These are phyloP conservation scores for Ataeniobius toweri DNA, from an alignment of 2,797 vertebrate genomes.

Conservation along the genomic window DNA sequence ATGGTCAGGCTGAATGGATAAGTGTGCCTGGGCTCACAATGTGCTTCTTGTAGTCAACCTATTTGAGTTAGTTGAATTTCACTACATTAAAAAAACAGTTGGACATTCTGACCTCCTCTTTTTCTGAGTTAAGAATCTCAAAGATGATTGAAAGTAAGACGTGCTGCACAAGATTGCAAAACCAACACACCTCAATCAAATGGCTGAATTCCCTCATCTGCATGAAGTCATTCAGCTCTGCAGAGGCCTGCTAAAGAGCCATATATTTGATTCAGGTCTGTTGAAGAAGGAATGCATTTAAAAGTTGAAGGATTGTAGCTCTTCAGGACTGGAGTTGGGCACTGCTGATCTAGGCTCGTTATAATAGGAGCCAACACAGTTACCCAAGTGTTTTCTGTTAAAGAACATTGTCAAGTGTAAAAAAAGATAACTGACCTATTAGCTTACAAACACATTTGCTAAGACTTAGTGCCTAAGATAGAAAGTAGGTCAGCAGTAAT, in stretches of 20 bases:
- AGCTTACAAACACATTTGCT: background rate
- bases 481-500: background rate
- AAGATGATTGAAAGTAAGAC: too few species aligned
- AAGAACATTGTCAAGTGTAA: background rate
- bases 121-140: too few species aligned
- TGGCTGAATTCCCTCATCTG: background rate
- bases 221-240: background rate
- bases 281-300: background rate
- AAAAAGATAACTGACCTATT: background rate
- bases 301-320: background rate
- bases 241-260: background rate
- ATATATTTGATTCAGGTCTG: background rate
- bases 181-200: background rate
- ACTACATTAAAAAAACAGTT: too few species aligned
- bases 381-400: background rate
- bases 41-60: too few species aligned
- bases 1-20: too few species aligned
- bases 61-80: too few species aligned
- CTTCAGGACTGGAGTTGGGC: background rate
- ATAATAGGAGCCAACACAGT: background rate
- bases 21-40: too few species aligned
- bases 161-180: too few species aligned
- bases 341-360: background rate
- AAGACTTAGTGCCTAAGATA: background rate
- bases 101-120: too few species aligned